These are phyloP conservation scores for Poeciliopsis infans DNA, from an alignment of 2,797 vertebrate genomes.

Conservation along the genomic window DNA sequence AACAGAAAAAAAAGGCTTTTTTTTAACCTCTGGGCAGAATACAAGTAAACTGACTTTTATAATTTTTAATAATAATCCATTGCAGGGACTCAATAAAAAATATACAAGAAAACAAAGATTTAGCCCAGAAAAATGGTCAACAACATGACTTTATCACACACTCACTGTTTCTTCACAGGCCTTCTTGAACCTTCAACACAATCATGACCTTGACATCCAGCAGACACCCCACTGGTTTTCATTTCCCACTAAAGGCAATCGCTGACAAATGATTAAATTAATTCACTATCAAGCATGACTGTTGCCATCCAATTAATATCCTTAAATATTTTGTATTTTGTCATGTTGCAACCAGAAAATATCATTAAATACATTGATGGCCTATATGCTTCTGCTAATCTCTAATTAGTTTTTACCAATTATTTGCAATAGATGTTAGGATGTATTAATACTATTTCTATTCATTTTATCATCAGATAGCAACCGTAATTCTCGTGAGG, in stretches of 20 bases:
- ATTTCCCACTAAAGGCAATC: constrained; percentile 14
- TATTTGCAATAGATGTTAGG: background rate
- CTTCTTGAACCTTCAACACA: background rate
- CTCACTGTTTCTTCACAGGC: background rate
- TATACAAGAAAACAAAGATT: constrained; percentile 53
- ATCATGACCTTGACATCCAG: constrained; percentile 15
- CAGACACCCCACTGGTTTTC: constrained; percentile 13
- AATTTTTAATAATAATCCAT: constrained; percentile 9
- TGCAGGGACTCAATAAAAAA: constrained; percentile 28
- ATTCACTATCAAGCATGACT: constrained; percentile 54
- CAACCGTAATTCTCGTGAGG: constrained; percentile 70
- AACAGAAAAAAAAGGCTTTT: constrained; percentile 71
- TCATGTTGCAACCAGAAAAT: background rate
- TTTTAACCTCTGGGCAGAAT: constrained; percentile 75
- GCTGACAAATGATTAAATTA: constrained; percentile 51
- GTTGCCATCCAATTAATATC: background rate
- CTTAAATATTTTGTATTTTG: background rate
- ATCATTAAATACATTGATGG: background rate
- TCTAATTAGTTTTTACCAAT: background rate
- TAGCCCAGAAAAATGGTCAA: constrained; percentile 1
- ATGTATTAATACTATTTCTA: background rate
- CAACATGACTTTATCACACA: constrained; percentile 49
- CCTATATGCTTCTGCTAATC: background rate
- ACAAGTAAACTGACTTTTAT: constrained; percentile 48
- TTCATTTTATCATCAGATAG: constrained; percentile 46